Conservation (phyloP, 2,113 vertebrate genomes). For the Leiothrix lutea region DNA sequence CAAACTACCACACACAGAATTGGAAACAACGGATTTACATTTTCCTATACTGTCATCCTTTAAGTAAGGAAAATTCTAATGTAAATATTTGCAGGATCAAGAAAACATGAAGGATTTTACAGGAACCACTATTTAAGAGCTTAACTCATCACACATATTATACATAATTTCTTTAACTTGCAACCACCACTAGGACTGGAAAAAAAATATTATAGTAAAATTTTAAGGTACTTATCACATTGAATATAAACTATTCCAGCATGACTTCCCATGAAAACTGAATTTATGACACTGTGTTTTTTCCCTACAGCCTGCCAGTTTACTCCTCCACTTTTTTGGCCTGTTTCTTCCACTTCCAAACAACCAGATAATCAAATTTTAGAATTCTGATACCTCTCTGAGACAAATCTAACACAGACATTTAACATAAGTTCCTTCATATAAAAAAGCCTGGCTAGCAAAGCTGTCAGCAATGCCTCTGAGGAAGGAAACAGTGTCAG, state of each 20-base stretch:
- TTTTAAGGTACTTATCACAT: background rate
- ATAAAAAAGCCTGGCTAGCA: rapidly evolving
- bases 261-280: background rate
- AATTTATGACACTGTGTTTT: background rate
- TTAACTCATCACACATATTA: background rate
- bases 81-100: background rate
- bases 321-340: background rate
- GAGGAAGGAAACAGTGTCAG: background rate
- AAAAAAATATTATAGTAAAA: background rate
- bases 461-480: background rate
- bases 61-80: background rate
- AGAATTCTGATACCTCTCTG: background rate
- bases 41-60: background rate
- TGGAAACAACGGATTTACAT: background rate
- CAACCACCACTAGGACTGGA: background rate
- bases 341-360: background rate
- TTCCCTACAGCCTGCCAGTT: background rate
- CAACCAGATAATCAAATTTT: background rate
- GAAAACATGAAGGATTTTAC: background rate
- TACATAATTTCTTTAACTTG: background rate
- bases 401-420: background rate
- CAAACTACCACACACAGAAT: background rate
- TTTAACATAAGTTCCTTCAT: background rate
- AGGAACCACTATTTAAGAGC: background rate
- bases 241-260: background rate